These are phyloP conservation scores for Megamerina dolium DNA, from an alignment of 2,888 invertebrate species.

Conservation along the genomic window DNA sequence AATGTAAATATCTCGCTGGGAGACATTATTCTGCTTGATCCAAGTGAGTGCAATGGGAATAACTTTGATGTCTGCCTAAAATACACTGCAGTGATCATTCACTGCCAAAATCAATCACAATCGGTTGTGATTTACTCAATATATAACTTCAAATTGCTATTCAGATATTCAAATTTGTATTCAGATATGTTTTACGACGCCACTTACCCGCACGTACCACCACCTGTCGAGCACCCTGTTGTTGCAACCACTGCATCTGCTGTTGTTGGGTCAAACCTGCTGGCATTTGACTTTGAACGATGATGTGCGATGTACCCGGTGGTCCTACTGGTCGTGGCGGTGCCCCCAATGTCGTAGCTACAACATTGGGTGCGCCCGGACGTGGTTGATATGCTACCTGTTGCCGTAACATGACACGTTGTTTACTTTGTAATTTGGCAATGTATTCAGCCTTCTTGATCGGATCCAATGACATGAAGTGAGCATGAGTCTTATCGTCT, in stretches of 20 bases:
- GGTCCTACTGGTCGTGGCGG: conserved; percentile 49
- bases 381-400: conserved; percentile 50
- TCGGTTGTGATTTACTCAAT: no score
- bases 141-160: no score
- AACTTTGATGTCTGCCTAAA: no score
- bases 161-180: no score
- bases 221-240: conserved; percentile 58
- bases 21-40: no score
- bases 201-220: conserved; percentile 49
- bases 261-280: conserved; percentile 60
- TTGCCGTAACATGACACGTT: conserved; percentile 55
- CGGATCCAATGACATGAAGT: conserved; percentile 74
- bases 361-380: conserved; percentile 44
- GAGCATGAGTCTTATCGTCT: conserved; percentile 77
- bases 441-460: conserved; percentile 75
- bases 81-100: no score
- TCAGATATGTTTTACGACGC: not conserved
- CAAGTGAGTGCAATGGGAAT: no score
- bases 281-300: conserved; percentile 63
- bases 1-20: no score
- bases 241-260: conserved; percentile 65
- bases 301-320: conserved; percentile 54
- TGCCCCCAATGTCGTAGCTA: conserved; percentile 52
- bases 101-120: no score
- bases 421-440: conserved; percentile 64